Evolutionary conservation across 2,888 invertebrate genomes (phyloP), one percentile per base, ranked within the genome.

Genomic region (Stenichneumon culpator): DNA sequence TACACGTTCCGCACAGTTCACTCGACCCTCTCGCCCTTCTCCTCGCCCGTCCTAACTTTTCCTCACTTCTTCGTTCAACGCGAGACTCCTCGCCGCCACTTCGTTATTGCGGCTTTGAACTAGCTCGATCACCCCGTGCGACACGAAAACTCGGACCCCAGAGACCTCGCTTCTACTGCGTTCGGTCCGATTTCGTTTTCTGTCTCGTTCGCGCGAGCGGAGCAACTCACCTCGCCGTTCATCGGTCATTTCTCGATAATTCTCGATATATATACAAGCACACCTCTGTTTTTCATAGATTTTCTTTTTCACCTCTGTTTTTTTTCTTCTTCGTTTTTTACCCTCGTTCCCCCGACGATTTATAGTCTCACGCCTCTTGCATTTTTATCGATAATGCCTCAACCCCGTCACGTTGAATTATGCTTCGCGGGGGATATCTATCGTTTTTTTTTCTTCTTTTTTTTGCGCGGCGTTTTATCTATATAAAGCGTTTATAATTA

Each of bases 301-400:
- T 22, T 57, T 25, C 25, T 25, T 57, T 14, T 57, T 25, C 14
- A 63, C 25, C 25, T 60, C 60, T 36, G 9, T 63, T 36, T 36
- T 25, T 69, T 57, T 63, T 57, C 19, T 65, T 39, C 36, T 68
- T 36, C 28, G 44, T 65, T 28, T 36, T 32, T 72, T 44, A 16
- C 16, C 44, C 39, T 4, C 1, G 16, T 32, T 75, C 52, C 36
- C 28, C 16, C 57, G 39, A 57, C 39, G 68, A 77, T 77, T 77
- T 47, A 78, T 78, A 39, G 78, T 57, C 39, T 57, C 54, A 9
- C 78, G 54, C 54, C 54, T 54, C 54, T 68, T 28, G 78, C 36
- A 68, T 69, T 81, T 69, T 60, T 74, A 74, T 74, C 74, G 68
- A 69, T 74, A 74, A 82, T 73, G 60, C 63, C 63, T 63, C 63